These are phyloP conservation scores for Gopherus flavomarginatus DNA, from an alignment of 2,113 vertebrate species.

Conservation along the genomic window DNA sequence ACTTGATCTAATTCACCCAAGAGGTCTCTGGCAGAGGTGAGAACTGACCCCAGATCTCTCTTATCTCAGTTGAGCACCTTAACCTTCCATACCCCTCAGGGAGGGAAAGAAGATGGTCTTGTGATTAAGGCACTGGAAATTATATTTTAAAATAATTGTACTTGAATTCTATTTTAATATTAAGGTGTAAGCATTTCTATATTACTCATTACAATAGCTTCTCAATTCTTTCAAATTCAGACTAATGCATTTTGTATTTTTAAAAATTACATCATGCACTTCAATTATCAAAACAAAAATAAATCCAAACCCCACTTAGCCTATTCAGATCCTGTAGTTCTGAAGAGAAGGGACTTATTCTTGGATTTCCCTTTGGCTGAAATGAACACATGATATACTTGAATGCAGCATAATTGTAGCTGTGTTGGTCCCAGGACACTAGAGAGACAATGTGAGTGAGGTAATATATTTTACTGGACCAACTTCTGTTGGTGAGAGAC, in stretches of 20 bases:
- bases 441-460: neutral
- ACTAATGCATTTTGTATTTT: neutral
- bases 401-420: neutral
- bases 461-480: neutral
- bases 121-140: neutral
- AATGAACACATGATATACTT: neutral
- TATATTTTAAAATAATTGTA: neutral
- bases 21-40: neutral
- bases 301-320: neutral
- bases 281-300: fast-evolving
- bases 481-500: neutral
- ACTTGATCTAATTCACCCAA: neutral
- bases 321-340: neutral
- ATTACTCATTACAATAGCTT: neutral
- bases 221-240: neutral
- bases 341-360: neutral
- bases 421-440: neutral
- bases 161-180: neutral
- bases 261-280: fast-evolving
- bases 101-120: neutral
- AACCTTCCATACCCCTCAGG: neutral
- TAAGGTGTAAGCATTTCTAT: neutral
- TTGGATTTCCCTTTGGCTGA: neutral
- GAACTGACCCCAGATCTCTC: neutral
- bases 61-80: neutral